These are phyloP conservation scores for Ciconia nigra DNA, from an alignment of 2,797 vertebrate genomes.

Conservation along the genomic window DNA sequence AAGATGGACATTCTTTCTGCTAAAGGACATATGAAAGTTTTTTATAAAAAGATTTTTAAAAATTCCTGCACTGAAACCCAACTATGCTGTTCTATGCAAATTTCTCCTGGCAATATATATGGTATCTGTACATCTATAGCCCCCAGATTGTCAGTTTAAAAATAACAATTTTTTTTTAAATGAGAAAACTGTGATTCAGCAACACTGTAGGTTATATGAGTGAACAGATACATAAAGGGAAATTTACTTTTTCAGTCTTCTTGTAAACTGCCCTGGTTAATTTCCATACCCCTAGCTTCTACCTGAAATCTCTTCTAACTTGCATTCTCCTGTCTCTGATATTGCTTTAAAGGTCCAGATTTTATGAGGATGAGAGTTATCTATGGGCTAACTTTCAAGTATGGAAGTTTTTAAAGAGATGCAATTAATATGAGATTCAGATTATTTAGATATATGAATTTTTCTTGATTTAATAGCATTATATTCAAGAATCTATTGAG, in stretches of 20 bases:
- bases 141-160: background rate
- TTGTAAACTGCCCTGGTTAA: background rate
- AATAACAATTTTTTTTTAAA: background rate
- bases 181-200: background rate
- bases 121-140: background rate
- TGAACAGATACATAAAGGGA: background rate
- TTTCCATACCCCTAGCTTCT: background rate
- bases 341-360: background rate
- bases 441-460: background rate
- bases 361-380: background rate
- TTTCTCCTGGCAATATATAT: background rate
- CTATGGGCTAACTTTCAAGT: background rate
- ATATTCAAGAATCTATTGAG: background rate
- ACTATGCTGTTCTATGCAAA: background rate
- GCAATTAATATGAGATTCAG: background rate
- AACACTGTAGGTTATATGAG: background rate
- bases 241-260: background rate
- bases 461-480: background rate
- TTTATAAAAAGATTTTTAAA: background rate
- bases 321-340: background rate
- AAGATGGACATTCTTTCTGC: background rate
- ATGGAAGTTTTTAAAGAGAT: background rate
- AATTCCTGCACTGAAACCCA: background rate
- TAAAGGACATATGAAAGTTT: background rate
- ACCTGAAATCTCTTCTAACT: background rate